Base-by-base conservation (phyloP, 2,888 invertebrate genomes). In the Antheraea assamensis region DNA sequence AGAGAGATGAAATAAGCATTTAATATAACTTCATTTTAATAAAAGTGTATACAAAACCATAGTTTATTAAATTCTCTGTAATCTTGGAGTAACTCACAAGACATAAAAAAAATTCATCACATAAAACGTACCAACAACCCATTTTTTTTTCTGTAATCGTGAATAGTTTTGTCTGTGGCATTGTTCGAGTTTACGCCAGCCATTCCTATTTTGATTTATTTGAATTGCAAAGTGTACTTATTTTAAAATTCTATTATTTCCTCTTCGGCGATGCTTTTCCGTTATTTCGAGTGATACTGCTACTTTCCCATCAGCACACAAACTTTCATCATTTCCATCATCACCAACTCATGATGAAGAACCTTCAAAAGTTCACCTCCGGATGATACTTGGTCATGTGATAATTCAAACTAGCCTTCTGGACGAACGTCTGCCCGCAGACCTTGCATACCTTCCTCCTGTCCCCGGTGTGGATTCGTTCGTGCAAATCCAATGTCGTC, bases 301-400 rank as follows among this genome's bases (percentile, higher is more conserved):
- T 24, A 10, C 58, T 24, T 58, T 58, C n/a, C 24, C 21, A 4
- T 52, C 5, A 52, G 2, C 52, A 52, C 19, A 21, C 21, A 52
- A 52, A 52, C 15, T 13, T 49, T n/a, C n/a, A 55, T 58, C 58
- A 24, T 13, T 24, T 10, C 13, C 58, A 58, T n/a, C 58, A n/a
- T 15, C 61, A n/a, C n/a, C 3, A 61, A 64, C 5, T 58, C 58
- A 58, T 17, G 17, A 30, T 5, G 10, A 5, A 30, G 17, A 64
- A 4, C 19, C 30, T 49, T 78, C 81, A 92, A 80, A 85, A 93
- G 58, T 88, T 87, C 1, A 92, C 91, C n/a, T 85, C 90, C 0
- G 94, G 93, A 75, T 94, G 93, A 72, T 93, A 89, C 68, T 92
- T 94, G 0, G 87, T 80, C 93, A 93, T 93, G 58, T 94, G 93